These are phyloP conservation scores for Volucella inflata DNA, from an alignment of 2,888 invertebrate genomes.

Conservation along the genomic window DNA sequence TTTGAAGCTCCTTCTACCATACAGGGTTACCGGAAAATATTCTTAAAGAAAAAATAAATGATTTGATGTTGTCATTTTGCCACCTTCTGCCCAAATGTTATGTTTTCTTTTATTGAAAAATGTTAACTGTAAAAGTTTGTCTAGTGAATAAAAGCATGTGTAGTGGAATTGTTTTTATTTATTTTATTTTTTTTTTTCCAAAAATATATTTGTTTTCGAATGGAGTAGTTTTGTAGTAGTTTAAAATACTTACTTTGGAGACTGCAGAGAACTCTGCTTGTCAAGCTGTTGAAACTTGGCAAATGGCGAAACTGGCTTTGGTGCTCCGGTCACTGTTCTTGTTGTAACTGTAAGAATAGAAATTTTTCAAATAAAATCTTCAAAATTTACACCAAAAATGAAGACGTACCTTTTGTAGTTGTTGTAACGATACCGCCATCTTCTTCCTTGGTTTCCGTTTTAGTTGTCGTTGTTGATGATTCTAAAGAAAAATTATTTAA, in stretches of 20 bases:
- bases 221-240: background rate
- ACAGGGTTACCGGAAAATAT: no score
- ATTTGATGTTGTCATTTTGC: constrained; percentile 61
- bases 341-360: constrained; percentile 82
- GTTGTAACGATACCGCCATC: constrained; percentile 86
- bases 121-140: constrained; percentile 65
- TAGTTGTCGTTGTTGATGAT: constrained; percentile 80
- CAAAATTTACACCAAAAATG: background rate
- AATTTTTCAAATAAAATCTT: constrained; percentile 29
- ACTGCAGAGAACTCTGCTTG: constrained; percentile 91
- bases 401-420: constrained; percentile 85
- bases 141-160: constrained; percentile 61
- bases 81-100: constrained; percentile 69
- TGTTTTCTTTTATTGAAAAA: constrained; percentile 53
- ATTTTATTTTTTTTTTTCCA: background rate
- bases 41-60: constrained; percentile 33
- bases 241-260: constrained; percentile 88
- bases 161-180: constrained; percentile 36
- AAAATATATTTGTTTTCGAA: background rate
- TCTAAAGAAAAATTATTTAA: constrained; percentile 56
- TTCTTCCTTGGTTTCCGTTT: constrained; percentile 85
- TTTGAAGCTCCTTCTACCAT: no score
- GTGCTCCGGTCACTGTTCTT: constrained; percentile 85
- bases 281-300: constrained; percentile 96
- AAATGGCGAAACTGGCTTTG: constrained; percentile 92